Evolutionary conservation across 2,888 invertebrate genomes (phyloP), one percentile per base, ranked within the genome.

Genomic region (Drosophila stalkeri): DNA sequence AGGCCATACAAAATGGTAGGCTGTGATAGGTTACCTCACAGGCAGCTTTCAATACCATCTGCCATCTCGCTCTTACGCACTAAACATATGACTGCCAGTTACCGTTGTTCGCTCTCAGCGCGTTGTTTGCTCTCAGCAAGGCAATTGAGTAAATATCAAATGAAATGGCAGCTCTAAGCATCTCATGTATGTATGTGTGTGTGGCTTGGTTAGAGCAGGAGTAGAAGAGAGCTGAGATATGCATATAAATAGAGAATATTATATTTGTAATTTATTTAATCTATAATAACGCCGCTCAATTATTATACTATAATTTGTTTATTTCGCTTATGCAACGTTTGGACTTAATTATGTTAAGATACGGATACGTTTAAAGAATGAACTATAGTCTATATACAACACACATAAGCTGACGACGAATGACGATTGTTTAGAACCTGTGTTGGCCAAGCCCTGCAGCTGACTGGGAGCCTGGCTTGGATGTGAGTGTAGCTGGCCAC

Each of bases 351-450:
- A 80, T 64, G 65, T 70, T 86, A 73, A 67, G 73, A 78, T 86
- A 84, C 64, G 70, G 56, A 85, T 88, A 87, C 68, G 69, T 69
- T 78, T 80, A 85, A 66, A 83, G 64, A 77, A 72, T 55, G 78
- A 72, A 68, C 83, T 88, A 85, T 55, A 80, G 85, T 77, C 87
- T 86, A 86, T 86, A 63, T 86, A 86, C 85, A 85, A 85, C 72
- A 83, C 72, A 72, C 73, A 83, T 72, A 75, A 81, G 85, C 89
- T 86, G 88, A 81, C 69, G 55, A 80, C 69, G 41, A 80, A 82
- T 79, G 81, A 86, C 81, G 70, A 85, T n/a, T 55, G 39, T 41
- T 27, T 55, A 54, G 37, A 35, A 54, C 54, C 37, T 54, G 37
- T 39, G 54, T 54, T 68, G 23, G 60, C 18, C 47, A 49, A 23